Percentiles rank a stretch among this genome's conserved stretches.
Evolutionary conservation across 2,113 vertebrate genomes (phyloP).

Genomic region (Pavo muticus): DNA sequence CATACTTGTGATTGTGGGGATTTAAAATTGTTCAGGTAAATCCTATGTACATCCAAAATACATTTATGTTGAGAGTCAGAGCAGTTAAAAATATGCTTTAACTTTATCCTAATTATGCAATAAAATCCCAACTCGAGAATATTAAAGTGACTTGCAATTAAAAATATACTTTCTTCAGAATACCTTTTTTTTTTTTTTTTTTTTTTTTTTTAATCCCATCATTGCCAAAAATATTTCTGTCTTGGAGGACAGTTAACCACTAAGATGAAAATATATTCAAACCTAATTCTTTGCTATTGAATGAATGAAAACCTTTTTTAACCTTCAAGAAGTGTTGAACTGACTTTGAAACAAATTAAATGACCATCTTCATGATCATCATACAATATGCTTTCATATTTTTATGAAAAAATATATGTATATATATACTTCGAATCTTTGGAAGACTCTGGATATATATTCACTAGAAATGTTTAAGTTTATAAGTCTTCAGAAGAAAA

Average conservation of each 20-base stretch:
- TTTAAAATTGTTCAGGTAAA: not conserved
- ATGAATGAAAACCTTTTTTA: not conserved
- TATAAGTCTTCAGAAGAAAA: not conserved
- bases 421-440: too few species aligned
- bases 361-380: rapidly evolving
- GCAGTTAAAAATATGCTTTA: not conserved
- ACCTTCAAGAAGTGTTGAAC: not conserved
- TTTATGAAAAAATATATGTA: too few species aligned
- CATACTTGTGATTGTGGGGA: not conserved
- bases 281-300: not conserved
- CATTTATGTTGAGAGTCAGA: not conserved
- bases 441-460: not conserved
- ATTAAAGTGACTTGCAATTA: not conserved
- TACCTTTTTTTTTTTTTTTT: too few species aligned
- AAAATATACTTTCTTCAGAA: not conserved
- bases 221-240: not conserved
- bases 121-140: not conserved
- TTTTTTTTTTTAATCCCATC: not conserved
- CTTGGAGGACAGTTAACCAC: not conserved
- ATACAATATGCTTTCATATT: not conserved
- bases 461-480: not conserved
- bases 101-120: not conserved
- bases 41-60: not conserved
- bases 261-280: not conserved
- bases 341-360: not conserved